Conservation (phyloP, 2,797 vertebrate species). For the Rhinella marina region DNA sequence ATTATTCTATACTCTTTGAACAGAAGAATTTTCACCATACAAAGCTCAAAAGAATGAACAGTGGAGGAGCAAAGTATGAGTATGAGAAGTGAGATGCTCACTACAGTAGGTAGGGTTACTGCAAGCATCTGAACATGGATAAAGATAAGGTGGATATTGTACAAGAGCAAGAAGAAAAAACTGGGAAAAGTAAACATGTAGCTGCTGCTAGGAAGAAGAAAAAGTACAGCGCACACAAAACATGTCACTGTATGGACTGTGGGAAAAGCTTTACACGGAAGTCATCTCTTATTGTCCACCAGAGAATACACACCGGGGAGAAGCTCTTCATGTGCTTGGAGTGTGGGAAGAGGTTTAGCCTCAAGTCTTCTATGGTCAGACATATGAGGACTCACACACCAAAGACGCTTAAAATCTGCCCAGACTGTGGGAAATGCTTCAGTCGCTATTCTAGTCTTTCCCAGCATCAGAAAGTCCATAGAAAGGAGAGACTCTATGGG, state of each 20-base stretch:
- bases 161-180: neutral
- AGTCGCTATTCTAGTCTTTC: constrained; percentile 56
- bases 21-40: neutral
- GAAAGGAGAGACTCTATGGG: constrained; percentile 32
- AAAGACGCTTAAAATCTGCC: constrained; percentile 56
- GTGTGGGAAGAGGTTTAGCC: constrained; percentile 61
- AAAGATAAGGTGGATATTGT: neutral
- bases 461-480: constrained; percentile 60
- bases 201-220: neutral
- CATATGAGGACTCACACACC: constrained; percentile 58
- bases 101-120: no score
- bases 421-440: constrained; percentile 58
- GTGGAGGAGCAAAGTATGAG: neutral
- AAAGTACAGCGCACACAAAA: neutral
- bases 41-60: neutral
- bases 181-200: neutral
- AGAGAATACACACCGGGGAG: constrained; percentile 61
- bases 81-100: neutral
- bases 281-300: constrained; percentile 56
- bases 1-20: neutral
- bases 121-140: neutral
- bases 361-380: constrained; percentile 58
- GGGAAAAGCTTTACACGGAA: constrained; percentile 62
- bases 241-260: constrained; percentile 51
- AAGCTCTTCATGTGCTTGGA: constrained; percentile 58